Evolutionary conservation across 2,113 vertebrate species (phyloP).

Genomic region (Colinus virginianus): DNA sequence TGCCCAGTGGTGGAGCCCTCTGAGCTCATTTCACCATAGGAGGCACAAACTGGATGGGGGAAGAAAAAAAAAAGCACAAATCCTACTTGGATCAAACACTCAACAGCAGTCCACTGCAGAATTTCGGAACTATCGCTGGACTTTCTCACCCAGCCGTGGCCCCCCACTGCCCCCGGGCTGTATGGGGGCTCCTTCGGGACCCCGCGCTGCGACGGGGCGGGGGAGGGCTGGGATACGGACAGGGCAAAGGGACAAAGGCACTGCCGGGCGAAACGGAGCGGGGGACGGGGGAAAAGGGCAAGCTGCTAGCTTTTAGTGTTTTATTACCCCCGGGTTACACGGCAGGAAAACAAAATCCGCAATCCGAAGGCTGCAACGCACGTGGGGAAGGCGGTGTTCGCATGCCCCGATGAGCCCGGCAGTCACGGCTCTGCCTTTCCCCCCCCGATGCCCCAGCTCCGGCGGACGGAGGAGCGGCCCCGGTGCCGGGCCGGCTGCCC

Average conservation of each 20-base stretch:
- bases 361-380: neutral
- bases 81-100: neutral
- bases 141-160: neutral
- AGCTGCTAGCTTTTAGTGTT: neutral
- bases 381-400: neutral
- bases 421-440: neutral
- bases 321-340: neutral
- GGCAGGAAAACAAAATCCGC: constrained; percentile 25
- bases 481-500: neutral
- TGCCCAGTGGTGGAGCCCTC: accelerated
- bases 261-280: neutral
- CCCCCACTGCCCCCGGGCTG: neutral
- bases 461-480: too few relatives aligned
- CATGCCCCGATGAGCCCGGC: neutral
- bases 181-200: accelerated
- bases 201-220: accelerated
- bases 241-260: neutral
- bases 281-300: neutral
- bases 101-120: neutral
- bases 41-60: neutral
- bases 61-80: neutral
- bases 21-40: accelerated
- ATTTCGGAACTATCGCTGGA: neutral
- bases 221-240: neutral
- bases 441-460: neutral